Conservation (phyloP, 2,797 vertebrate species). For the Halcyon smyrnensis region DNA sequence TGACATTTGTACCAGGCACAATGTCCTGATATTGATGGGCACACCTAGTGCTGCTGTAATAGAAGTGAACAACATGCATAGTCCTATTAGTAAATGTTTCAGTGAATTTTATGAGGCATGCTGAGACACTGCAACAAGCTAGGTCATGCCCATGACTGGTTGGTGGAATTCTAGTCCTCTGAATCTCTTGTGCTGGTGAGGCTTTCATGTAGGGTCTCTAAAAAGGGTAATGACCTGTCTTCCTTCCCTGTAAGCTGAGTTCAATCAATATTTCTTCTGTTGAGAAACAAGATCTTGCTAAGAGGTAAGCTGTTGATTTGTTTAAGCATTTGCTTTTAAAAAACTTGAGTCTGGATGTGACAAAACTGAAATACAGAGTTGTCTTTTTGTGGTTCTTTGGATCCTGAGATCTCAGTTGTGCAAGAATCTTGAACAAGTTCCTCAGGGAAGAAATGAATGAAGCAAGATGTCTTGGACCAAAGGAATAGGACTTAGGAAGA, state of each 20-base stretch:
- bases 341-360: background rate
- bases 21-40: background rate
- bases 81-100: slow-evolving; percentile 14
- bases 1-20: background rate
- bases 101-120: background rate
- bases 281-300: background rate
- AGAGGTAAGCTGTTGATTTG: background rate
- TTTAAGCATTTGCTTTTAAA: slow-evolving; percentile 18
- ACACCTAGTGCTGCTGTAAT: background rate
- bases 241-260: background rate
- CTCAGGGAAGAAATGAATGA: slow-evolving; percentile 18
- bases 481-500: background rate
- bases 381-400: slow-evolving; percentile 22
- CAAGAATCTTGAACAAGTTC: slow-evolving; percentile 44
- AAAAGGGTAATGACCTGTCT: background rate
- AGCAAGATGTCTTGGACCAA: slow-evolving; percentile 43
- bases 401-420: slow-evolving; percentile 36
- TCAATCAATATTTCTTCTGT: background rate
- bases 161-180: background rate
- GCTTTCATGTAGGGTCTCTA: background rate
- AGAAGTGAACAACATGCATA: slow-evolving; percentile 7
- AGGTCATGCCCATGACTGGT: background rate
- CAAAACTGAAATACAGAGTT: slow-evolving; percentile 1
- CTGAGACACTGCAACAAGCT: background rate
- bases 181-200: background rate